Percentiles rank a stretch among this genome's conserved stretches.
These are phyloP conservation scores for Chlorops oryzae DNA, from an alignment of 1,140 invertebrate genomes.

Conservation along the genomic window DNA sequence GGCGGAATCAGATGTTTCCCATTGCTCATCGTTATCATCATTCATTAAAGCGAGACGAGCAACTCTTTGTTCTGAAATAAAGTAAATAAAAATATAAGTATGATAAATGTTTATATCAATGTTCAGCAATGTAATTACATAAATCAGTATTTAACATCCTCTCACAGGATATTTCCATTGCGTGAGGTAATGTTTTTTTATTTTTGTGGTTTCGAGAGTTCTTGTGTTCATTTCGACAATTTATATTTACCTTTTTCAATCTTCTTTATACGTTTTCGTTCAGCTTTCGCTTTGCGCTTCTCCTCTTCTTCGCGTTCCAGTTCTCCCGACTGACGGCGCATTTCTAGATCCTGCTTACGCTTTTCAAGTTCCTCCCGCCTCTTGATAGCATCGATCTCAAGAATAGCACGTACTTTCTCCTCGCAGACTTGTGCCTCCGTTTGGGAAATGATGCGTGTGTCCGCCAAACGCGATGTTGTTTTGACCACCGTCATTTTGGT, in stretches of 20 bases:
- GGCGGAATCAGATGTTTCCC: too few relatives aligned
- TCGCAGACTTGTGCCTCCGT: slow-evolving; percentile 12
- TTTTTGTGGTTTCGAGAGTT: too few relatives aligned
- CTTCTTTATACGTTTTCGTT: slow-evolving; percentile 6
- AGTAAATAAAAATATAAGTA: too few relatives aligned
- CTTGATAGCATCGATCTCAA: slow-evolving; percentile 15
- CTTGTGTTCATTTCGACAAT: not conserved
- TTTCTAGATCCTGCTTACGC: slow-evolving; percentile 2
- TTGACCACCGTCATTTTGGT: not conserved
- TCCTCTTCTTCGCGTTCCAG: not conserved
- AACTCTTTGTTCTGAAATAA: too few relatives aligned
- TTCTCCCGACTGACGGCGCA: not conserved
- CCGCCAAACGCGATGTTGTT: not conserved
- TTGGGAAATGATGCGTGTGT: slow-evolving; percentile 10
- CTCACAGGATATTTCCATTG: too few relatives aligned
- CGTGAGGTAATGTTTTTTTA: too few relatives aligned
- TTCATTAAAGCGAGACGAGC: too few relatives aligned
- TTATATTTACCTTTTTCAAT: slow-evolving; percentile 11
- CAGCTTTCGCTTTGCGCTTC: slow-evolving; percentile 9
- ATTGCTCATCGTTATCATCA: too few relatives aligned
- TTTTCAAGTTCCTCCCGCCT: slow-evolving; percentile 7
- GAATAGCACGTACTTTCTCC: slow-evolving; percentile 18
- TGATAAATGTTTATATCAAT: not conserved
- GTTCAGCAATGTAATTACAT: too few relatives aligned
- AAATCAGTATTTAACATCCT: too few relatives aligned